Evolutionary conservation across 1,140 invertebrate species (phyloP).

Genomic region (Aphidius gifuensis): DNA sequence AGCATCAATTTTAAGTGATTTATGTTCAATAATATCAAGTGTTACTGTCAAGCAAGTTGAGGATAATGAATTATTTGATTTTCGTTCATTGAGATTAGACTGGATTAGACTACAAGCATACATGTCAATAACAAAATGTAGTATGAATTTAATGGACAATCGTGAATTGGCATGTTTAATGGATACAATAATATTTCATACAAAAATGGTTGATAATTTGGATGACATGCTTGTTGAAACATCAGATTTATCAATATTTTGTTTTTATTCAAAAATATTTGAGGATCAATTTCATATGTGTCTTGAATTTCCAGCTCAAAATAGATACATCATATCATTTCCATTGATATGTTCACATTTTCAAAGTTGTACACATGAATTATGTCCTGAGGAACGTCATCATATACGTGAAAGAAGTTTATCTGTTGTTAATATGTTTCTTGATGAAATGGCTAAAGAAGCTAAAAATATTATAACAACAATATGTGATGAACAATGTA

Average conservation of each 20-base stretch:
- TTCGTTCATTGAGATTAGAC: slow-evolving; percentile 89
- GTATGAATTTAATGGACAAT: slow-evolving; percentile 81
- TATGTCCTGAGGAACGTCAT: slow-evolving; percentile 98
- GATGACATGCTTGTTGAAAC: slow-evolving; percentile 96
- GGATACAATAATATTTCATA: slow-evolving; percentile 95
- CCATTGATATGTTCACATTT: slow-evolving; percentile 97
- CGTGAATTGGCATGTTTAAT: slow-evolving; percentile 84
- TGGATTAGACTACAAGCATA: slow-evolving; percentile 97
- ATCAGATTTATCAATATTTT: slow-evolving; percentile 95
- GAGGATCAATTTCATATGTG: slow-evolving; percentile 99
- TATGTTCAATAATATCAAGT: slow-evolving; percentile 85
- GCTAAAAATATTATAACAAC: slow-evolving; percentile 98
- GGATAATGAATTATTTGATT: slow-evolving; percentile 95
- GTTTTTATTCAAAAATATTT: slow-evolving; percentile 95
- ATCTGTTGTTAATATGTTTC: slow-evolving; percentile 94
- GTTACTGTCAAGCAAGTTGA: slow-evolving; percentile 94
- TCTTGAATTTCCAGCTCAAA: slow-evolving; percentile 96
- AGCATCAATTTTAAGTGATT: slow-evolving; percentile 87
- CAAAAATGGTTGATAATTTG: slow-evolving; percentile 97
- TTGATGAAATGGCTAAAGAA: slow-evolving; percentile 99
- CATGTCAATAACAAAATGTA: slow-evolving; percentile 81
- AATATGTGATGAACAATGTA: slow-evolving; percentile 96
- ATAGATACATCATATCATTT: slow-evolving; percentile 96
- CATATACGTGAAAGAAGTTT: slow-evolving; percentile 93
- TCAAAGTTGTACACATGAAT: slow-evolving; percentile 94